These are phyloP conservation scores for Drosophila kepulauana DNA, from an alignment of 1,140 invertebrate genomes.

Conservation along the genomic window DNA sequence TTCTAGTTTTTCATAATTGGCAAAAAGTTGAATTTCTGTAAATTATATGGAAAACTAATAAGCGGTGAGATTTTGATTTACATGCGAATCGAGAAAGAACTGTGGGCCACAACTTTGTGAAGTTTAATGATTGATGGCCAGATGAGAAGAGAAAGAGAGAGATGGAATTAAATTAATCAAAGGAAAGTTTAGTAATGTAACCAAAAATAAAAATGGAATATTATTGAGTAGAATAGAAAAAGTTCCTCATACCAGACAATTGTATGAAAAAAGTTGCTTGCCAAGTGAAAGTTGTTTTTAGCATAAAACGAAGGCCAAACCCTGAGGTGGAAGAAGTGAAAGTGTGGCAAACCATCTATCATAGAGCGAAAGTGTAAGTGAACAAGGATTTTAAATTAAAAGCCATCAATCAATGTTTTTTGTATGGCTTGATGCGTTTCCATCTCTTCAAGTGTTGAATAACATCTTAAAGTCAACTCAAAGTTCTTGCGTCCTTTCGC, in stretches of 20 bases:
- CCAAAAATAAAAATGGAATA: not conserved
- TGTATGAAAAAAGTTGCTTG: not conserved
- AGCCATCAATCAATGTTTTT: conserved; percentile 69
- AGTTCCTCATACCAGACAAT: conserved; percentile 4
- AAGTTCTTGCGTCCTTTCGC: not conserved
- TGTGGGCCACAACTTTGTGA: conserved; percentile 13
- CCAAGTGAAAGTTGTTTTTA: conserved; percentile 7
- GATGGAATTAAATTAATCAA: conserved; percentile 18
- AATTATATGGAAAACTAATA: conserved; percentile 78
- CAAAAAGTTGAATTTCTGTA: conserved; percentile 63
- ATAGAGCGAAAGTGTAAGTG: conserved; percentile 40
- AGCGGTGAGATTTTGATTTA: conserved; percentile 67
- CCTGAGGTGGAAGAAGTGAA: conserved; percentile 3
- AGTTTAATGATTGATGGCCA: conserved; percentile 36
- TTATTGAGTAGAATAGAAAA: conserved; percentile 17
- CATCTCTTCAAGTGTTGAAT: conserved; percentile 11
- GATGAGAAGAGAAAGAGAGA: not conserved
- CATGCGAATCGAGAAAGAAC: conserved; percentile 23
- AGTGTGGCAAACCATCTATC: conserved; percentile 27
- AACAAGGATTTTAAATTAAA: conserved; percentile 63
- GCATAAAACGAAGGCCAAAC: not conserved
- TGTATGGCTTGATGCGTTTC: not conserved
- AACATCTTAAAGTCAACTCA: conserved; percentile 13
- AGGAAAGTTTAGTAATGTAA: conserved; percentile 10
- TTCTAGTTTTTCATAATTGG: conserved; percentile 79